Conservation (phyloP, 2,113 vertebrate species). For the Phalacrocorax aristotelis region DNA sequence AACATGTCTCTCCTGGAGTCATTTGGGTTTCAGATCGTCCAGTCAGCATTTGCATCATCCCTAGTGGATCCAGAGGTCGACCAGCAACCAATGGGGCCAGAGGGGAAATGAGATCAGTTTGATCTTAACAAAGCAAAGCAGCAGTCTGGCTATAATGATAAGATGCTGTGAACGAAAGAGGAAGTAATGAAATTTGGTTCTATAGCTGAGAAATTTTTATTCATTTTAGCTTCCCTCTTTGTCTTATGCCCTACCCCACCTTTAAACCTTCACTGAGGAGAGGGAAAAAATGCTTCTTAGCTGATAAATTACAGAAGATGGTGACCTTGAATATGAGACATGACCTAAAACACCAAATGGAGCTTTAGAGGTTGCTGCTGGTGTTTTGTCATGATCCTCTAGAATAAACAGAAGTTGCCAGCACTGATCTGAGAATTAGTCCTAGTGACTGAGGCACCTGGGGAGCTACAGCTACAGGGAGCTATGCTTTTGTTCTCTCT, state of each 20-base stretch:
- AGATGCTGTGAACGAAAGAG: constrained; percentile 74
- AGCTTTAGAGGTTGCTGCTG: constrained; percentile 26
- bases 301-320: constrained; percentile 47
- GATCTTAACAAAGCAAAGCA: constrained; percentile 39
- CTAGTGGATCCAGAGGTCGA: constrained; percentile 92
- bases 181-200: constrained; percentile 72
- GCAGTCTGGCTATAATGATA: constrained; percentile 53
- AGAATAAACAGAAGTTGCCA: not conserved
- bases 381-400: not conserved
- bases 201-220: constrained; percentile 74
- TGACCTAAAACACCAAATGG: constrained; percentile 54
- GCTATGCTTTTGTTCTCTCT: constrained; percentile 39
- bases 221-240: constrained; percentile 63
- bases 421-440: constrained; percentile 24
- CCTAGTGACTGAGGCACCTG: not conserved
- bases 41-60: constrained; percentile 96
- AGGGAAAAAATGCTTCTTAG: constrained; percentile 59
- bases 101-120: constrained; percentile 84
- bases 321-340: constrained; percentile 28
- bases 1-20: constrained; percentile 99
- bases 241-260: constrained; percentile 10
- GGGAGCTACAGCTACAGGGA: constrained; percentile 44
- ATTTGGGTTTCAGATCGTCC: constrained; percentile 98
- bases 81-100: constrained; percentile 89
- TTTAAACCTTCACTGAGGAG: constrained; percentile 45